phyloP scores from a whole-genome alignment of 2,113 vertebrate species.

The Thermophis baileyi region DNA sequence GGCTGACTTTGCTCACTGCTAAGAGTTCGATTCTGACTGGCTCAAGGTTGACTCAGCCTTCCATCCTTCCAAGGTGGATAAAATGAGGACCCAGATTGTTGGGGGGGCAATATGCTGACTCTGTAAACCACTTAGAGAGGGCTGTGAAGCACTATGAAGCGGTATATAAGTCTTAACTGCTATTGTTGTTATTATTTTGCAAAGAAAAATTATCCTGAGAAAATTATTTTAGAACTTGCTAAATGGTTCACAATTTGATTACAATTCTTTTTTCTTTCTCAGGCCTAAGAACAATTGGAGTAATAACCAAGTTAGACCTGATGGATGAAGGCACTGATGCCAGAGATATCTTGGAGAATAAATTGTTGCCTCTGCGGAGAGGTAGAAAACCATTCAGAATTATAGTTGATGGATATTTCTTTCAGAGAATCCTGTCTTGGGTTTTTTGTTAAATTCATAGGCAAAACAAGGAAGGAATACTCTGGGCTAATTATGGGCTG shows the following conservation, averaged over 20 bases:
- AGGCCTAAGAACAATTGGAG: constrained; percentile 93
- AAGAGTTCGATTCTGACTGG: background rate
- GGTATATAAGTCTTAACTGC: background rate
- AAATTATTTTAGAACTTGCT: background rate
- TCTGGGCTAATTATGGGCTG: background rate
- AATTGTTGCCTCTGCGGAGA: constrained; percentile 89
- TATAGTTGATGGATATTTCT: background rate
- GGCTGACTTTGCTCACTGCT: background rate
- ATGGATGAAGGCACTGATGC: constrained; percentile 97
- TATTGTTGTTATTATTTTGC: background rate
- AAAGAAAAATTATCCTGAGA: background rate
- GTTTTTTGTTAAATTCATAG: background rate
- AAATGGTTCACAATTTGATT: background rate
- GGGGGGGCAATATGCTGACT: background rate
- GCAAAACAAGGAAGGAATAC: background rate
- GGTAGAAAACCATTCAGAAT: constrained; percentile 65
- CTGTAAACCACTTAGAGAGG: background rate
- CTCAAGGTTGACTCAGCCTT: background rate
- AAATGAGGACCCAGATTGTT: background rate
- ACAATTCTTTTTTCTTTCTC: background rate
- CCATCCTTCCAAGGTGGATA: background rate
- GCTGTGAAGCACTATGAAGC: background rate
- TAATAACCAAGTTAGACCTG: constrained; percentile 94
- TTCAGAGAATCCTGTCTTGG: background rate
- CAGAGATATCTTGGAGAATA: constrained; percentile 92